Conservation (phyloP, 2,113 vertebrate species). For the Connochaetes taurinus region DNA sequence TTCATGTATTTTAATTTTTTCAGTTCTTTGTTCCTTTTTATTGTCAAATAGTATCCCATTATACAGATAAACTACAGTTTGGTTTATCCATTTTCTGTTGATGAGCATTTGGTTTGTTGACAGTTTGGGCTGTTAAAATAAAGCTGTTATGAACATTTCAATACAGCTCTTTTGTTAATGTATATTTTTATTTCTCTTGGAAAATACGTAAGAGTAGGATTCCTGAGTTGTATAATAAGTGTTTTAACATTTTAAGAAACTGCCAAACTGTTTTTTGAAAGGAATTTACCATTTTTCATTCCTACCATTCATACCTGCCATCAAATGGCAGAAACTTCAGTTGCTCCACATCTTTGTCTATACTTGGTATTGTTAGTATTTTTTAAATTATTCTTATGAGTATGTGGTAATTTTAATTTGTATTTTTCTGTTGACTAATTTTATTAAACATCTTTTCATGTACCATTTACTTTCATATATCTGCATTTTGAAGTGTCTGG, state of each 20-base stretch:
- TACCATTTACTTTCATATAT: background rate
- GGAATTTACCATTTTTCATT: background rate
- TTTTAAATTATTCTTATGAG: background rate
- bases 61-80: background rate
- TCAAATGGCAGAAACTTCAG: background rate
- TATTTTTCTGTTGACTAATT: background rate
- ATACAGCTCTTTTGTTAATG: background rate
- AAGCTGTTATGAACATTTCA: background rate
- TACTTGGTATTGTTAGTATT: background rate
- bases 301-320: background rate
- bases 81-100: background rate
- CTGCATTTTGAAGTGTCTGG: background rate
- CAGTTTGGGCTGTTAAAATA: background rate
- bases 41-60: background rate
- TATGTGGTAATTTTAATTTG: background rate
- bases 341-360: background rate
- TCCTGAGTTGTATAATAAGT: background rate
- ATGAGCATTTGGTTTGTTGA: background rate
- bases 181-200: background rate
- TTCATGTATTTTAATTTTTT: background rate
- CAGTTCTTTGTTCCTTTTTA: background rate
- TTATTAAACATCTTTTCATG: background rate
- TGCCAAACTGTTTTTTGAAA: background rate
- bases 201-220: background rate
- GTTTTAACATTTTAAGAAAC: background rate